These are phyloP conservation scores for Thereva unica DNA, from an alignment of 2,888 invertebrate genomes.

Conservation along the genomic window DNA sequence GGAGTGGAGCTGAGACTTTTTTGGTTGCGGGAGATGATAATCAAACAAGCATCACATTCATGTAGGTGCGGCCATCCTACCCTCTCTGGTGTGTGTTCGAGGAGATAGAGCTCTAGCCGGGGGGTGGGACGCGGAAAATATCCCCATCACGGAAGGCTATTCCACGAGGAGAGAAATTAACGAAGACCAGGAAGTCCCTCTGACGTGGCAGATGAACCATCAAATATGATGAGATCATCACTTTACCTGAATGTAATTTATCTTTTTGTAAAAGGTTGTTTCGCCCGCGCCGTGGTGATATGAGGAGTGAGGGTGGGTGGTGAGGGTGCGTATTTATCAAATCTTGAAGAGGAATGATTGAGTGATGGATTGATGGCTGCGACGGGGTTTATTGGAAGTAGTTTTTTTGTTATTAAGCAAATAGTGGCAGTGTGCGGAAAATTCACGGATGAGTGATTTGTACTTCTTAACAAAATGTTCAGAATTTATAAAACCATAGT, in stretches of 20 bases:
- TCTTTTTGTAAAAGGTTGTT: not conserved
- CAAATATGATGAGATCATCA: slow-evolving; percentile 13
- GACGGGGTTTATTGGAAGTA: too few species aligned
- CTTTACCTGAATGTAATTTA: too few species aligned
- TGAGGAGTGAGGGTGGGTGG: too few species aligned
- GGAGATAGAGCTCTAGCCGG: not conserved
- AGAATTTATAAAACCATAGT: too few species aligned
- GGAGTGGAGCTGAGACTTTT: slow-evolving; percentile 20
- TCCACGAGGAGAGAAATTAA: not conserved
- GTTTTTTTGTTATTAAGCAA: too few species aligned
- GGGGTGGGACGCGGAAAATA: not conserved
- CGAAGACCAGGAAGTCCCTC: not conserved
- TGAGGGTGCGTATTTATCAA: too few species aligned
- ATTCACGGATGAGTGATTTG: too few species aligned
- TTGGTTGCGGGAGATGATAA: slow-evolving; percentile 31
- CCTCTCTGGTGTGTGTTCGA: not conserved
- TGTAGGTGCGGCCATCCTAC: slow-evolving; percentile 12
- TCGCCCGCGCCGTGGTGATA: not conserved
- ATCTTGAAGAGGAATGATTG: too few species aligned
- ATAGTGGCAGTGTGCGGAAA: too few species aligned
- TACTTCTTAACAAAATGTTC: too few species aligned
- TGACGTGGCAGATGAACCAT: slow-evolving; percentile 11
- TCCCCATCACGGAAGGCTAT: slow-evolving; percentile 4
- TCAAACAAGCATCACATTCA: slow-evolving; percentile 33
- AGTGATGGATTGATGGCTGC: too few species aligned